Percentiles rank a stretch among this genome's conserved stretches.
These are phyloP conservation scores for Lamprotornis superbus DNA, from an alignment of 2,113 vertebrate species.

Conservation along the genomic window DNA sequence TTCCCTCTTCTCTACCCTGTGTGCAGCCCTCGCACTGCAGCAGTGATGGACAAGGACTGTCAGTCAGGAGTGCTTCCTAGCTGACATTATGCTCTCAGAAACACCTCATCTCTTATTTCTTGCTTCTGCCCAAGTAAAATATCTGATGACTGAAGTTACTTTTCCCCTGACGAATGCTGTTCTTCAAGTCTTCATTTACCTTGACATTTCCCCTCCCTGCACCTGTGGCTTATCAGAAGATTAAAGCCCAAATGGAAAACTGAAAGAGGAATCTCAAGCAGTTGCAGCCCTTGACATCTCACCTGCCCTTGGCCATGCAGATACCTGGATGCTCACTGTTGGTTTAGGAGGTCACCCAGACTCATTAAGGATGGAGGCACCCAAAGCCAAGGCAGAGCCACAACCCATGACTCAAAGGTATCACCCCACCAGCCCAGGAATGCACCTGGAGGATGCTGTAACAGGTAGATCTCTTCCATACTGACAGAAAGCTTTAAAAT, in stretches of 20 bases:
- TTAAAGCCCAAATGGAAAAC: background rate
- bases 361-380: background rate
- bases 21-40: background rate
- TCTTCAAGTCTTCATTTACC: background rate
- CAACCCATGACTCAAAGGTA: rapidly evolving
- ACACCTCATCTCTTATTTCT: background rate
- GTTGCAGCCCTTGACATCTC: background rate
- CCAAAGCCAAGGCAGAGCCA: background rate
- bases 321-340: background rate
- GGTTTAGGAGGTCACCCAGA: background rate
- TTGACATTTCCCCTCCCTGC: background rate
- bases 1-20: background rate
- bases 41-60: background rate
- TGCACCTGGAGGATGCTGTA: background rate
- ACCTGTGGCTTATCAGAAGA: background rate
- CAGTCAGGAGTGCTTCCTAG: background rate
- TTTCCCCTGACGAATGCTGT: background rate
- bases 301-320: background rate
- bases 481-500: background rate
- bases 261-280: background rate
- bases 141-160: background rate
- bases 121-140: background rate
- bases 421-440: background rate
- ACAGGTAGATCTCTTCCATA: background rate
- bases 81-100: background rate